phyloP scores from a whole-genome alignment of 2,888 invertebrate species.

The Agrotis puta region DNA sequence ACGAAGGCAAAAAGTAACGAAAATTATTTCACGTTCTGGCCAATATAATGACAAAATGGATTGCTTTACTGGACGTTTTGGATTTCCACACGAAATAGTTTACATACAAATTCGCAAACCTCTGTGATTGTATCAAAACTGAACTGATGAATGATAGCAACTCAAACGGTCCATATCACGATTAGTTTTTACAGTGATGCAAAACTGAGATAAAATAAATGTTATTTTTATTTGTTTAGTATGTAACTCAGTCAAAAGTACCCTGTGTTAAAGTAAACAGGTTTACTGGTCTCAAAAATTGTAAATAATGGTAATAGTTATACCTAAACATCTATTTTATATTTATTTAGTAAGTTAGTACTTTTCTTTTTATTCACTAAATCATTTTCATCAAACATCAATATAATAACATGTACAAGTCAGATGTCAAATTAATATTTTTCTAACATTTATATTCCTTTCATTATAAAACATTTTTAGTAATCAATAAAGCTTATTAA shows the following conservation, averaged over 20 bases:
- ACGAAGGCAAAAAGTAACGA: neutral
- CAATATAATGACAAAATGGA: neutral
- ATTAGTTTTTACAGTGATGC: neutral
- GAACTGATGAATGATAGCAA: neutral
- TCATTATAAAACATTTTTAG: slow-evolving; percentile 46
- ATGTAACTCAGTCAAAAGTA: slow-evolving; percentile 34
- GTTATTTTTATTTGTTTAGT: slow-evolving; percentile 5
- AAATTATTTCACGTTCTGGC: neutral
- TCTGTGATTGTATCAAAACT: slow-evolving; percentile 13
- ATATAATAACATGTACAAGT: slow-evolving; percentile 25
- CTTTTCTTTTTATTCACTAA: slow-evolving; percentile 44
- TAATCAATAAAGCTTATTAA: slow-evolving; percentile 60
- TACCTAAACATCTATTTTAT: slow-evolving; percentile 64
- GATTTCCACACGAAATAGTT: slow-evolving; percentile 6
- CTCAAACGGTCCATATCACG: no score
- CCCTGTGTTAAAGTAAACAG: slow-evolving; percentile 35
- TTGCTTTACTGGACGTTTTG: neutral
- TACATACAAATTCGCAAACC: neutral
- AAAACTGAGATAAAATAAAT: neutral
- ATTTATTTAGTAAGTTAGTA: slow-evolving; percentile 76
- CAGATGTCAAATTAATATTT: slow-evolving; percentile 46
- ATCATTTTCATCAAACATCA: slow-evolving; percentile 36
- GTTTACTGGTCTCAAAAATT: slow-evolving; percentile 65
- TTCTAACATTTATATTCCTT: slow-evolving; percentile 39
- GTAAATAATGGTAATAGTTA: slow-evolving; percentile 68